Base-by-base conservation (phyloP, 1,140 invertebrate genomes). In the Chlorops oryzae region DNA sequence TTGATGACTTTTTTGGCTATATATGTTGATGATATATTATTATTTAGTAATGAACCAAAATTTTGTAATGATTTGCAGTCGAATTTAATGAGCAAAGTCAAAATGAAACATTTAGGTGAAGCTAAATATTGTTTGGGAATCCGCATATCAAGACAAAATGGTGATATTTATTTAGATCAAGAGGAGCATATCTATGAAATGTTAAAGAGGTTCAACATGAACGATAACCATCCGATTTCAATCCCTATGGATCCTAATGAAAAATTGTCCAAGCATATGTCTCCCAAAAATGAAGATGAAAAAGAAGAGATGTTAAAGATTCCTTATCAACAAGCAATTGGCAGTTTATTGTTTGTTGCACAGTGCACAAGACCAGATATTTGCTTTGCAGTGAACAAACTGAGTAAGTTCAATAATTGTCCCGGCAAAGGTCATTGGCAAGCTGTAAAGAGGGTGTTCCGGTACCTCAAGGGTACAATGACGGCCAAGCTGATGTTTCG, bases 301-400 rank as follows among this genome's bases (percentile, higher is more conserved):
- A 9, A 28, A 7, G 15, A 34, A 35, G 34, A 43, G 48, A 43
- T 43, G 15, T 15, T 34, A 28, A 51, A 57, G 56, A n/a, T 52
- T 53, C 52, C 53, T 13, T 66, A 20, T 28, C 27, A 17, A 38
- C 46, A 54, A 40, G 41, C 47, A 3, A 56, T 74, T 5, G 67
- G 73, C 10, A 24, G 58, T 2, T 48, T 75, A 3, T 54, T 74
- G 39, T 75, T 70, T 42, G 5, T 69, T 2, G 32, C 65, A 0
- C 20, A 55, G 4, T 58, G 38, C 24, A 73, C 73, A 9, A 55
- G 73, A 51, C 72, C 73, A 25, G 70, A 76, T 54, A 22, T 47
- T 7, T 17, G 27, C n/a, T 48, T 15, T 39, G 57, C 64, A 3
- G 65, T 66, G n/a, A n/a, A n/a, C n/a, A n/a, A n/a, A n/a, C n/a